Percentiles rank a stretch among this genome's conserved stretches.
Conservation (phyloP, 2,113 vertebrate genomes). For the Saguinus imperator region DNA sequence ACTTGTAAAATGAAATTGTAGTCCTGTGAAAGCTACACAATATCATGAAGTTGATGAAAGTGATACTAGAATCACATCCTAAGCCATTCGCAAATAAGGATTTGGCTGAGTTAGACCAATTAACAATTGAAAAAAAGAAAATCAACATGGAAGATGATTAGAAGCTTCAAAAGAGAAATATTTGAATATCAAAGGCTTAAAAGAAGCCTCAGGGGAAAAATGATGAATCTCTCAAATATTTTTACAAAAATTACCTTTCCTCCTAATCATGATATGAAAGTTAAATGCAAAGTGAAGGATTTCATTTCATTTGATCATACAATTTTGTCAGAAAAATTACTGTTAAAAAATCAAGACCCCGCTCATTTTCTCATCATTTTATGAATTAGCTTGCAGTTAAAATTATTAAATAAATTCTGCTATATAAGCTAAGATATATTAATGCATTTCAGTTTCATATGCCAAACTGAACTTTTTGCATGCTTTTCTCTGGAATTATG, state of each 20-base stretch:
- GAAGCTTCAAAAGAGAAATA: conserved; percentile 78
- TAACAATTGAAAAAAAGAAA: conserved; percentile 72
- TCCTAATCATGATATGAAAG: conserved; percentile 77
- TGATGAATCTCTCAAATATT: conserved; percentile 79
- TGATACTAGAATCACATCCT: not conserved
- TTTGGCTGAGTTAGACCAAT: conserved; percentile 73
- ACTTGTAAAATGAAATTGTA: not conserved
- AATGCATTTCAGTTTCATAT: conserved; percentile 57
- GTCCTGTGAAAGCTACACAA: not conserved
- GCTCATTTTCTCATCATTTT: conserved; percentile 77
- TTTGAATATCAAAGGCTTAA: conserved; percentile 80
- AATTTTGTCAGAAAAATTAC: conserved; percentile 81
- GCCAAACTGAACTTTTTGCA: conserved; percentile 42
- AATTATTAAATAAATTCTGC: conserved; percentile 77
- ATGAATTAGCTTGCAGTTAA: conserved; percentile 72
- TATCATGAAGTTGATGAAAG: conserved; percentile 32
- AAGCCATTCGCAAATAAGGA: conserved; percentile 58
- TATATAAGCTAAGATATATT: conserved; percentile 68
- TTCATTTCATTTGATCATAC: conserved; percentile 77
- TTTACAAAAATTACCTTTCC: conserved; percentile 81
- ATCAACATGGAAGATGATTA: conserved; percentile 76
- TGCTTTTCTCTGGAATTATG: not conserved
- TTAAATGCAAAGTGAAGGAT: conserved; percentile 74
- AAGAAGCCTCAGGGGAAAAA: conserved; percentile 55
- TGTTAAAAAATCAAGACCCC: conserved; percentile 75